phyloP scores from a whole-genome alignment of 2,797 vertebrate genomes.

The Urocyon cinereoargenteus region DNA sequence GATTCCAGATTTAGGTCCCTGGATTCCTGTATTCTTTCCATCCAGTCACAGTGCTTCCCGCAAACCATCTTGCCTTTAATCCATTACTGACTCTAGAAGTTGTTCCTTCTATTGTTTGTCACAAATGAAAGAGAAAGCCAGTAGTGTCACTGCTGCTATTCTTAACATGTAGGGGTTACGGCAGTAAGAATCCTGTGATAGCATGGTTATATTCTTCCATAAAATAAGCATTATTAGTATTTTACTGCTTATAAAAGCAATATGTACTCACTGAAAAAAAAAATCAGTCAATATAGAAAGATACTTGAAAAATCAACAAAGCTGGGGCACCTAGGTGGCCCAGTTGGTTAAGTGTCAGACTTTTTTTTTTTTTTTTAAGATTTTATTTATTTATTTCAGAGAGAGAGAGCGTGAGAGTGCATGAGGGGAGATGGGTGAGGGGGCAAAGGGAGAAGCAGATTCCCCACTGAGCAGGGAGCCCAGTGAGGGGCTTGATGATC shows the following conservation, averaged over 20 bases:
- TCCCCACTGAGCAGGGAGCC: too few species aligned
- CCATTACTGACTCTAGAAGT: neutral
- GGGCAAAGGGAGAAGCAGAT: too few species aligned
- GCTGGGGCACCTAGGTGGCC: too few species aligned
- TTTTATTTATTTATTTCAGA: too few species aligned
- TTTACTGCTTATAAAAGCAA: constrained; percentile 28
- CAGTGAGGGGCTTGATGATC: too few species aligned
- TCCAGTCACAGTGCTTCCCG: neutral
- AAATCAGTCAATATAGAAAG: neutral
- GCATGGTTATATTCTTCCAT: neutral
- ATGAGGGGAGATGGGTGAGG: too few species aligned
- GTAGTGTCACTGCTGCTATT: neutral
- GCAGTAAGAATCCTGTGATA: neutral
- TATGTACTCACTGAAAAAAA: neutral
- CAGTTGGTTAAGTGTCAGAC: too few species aligned
- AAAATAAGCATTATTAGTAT: neutral
- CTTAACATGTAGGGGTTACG: neutral
- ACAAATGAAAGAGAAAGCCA: neutral
- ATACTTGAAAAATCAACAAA: constrained; percentile 1
- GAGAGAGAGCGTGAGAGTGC: too few species aligned
- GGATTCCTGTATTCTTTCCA: neutral
- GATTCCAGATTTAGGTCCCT: neutral
- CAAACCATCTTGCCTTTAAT: neutral
- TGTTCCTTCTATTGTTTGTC: neutral
- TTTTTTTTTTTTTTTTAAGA: too few species aligned